These are phyloP conservation scores for Elysia chlorotica DNA, from an alignment of 1,140 invertebrate genomes.

Conservation along the genomic window DNA sequence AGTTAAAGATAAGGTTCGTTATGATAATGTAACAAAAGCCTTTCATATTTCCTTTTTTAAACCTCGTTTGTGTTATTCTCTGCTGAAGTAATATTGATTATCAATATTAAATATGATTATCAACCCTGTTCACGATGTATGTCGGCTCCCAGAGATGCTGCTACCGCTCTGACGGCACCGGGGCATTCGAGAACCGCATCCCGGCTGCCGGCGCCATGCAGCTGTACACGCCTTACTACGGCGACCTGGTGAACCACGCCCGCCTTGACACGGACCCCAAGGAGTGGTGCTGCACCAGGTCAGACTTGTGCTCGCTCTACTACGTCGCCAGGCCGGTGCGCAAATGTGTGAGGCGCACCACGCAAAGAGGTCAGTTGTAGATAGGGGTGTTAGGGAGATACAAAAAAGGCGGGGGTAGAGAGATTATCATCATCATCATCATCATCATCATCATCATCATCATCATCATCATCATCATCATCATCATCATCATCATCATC, in stretches of 20 bases:
- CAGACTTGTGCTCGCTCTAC: not conserved
- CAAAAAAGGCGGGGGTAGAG: not conserved
- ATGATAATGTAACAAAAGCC: too few species aligned
- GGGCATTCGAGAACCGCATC: not conserved
- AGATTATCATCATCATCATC: not conserved
- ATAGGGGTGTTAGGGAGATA: not conserved
- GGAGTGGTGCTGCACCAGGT: not conserved
- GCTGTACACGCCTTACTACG: not conserved
- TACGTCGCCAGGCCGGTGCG: not conserved
- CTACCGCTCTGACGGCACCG: not conserved
- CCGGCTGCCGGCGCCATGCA: conserved; percentile 4
- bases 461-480: not conserved
- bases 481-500: not conserved
- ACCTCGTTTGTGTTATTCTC: not conserved
- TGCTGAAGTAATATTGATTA: not conserved
- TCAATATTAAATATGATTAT: not conserved
- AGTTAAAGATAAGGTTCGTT: too few species aligned
- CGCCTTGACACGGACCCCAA: not conserved
- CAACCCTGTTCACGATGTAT: not conserved
- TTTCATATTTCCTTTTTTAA: not conserved
- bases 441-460: not conserved
- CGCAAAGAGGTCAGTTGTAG: not conserved
- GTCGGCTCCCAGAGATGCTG: not conserved
- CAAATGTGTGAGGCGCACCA: not conserved
- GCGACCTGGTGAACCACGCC: not conserved